Evolutionary conservation across 53 echinoderm and acorn worm genomes (phyloP).

Genomic region (Astropecten irregularis): DNA sequence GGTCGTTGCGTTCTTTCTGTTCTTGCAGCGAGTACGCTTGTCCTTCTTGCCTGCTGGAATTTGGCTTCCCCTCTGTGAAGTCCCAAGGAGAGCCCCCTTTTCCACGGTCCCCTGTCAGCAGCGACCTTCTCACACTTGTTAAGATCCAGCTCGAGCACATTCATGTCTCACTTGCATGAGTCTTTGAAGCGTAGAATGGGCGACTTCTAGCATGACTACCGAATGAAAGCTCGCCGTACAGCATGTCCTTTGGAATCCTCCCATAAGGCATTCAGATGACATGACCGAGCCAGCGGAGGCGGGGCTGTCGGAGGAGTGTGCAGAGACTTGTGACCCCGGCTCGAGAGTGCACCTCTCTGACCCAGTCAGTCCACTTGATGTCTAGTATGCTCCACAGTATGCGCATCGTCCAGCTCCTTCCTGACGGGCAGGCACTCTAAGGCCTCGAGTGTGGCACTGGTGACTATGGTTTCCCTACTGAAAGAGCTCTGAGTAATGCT

Average conservation of each 20-base stretch:
- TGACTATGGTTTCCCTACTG: background rate
- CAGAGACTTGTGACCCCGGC: no score
- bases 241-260: constrained; percentile 57
- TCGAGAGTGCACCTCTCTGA: background rate
- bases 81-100: no score
- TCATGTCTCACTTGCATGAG: no score
- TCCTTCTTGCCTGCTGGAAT: no score
- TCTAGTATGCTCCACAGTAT: background rate
- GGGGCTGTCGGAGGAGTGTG: constrained; percentile 32
- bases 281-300: constrained; percentile 60
- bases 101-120: no score
- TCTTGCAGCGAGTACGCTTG: no score
- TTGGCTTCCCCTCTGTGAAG: no score
- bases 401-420: background rate
- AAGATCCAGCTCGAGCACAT: no score
- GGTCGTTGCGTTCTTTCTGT: no score
- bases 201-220: background rate
- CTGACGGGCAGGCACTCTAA: background rate
- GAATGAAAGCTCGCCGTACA: constrained; percentile 62
- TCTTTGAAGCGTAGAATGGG: background rate
- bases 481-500: constrained; percentile 32
- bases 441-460: background rate
- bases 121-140: no score
- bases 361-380: background rate
- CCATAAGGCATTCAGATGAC: constrained; percentile 56